Evolutionary conservation across 2,888 invertebrate genomes (phyloP), one percentile per base, ranked within the genome.

Genomic region (Anthrax anthrax): DNA sequence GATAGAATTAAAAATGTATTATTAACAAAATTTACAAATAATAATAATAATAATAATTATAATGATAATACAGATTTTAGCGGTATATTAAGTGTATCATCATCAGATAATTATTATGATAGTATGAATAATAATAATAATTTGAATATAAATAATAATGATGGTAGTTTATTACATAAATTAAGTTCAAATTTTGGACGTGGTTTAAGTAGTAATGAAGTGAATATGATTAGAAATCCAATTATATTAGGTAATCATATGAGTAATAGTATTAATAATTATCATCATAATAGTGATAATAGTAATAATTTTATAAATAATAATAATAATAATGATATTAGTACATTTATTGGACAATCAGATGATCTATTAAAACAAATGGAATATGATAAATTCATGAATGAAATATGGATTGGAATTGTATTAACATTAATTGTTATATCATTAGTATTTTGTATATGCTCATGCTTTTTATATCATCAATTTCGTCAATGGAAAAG

Each of bases 401-500:
- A 76, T 47, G 78, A 78, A 58, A 72, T 78, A 37, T 78, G 78
- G 78, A 75, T 78, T 47, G 77, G 77, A 19, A 71, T 77, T 50
- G 75, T 77, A 32, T 60, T 78, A 43, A 75, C 76, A 16, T 61
- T 77, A 42, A 72, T 78, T 66, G 72, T 77, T 47, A 67, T 77
- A 39, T 74, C 74, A 54, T 74, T 77, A 66, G 72, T 77, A 38
- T 77, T 76, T 57, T 77, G 77, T 58, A 72, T 78, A 63, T 78
- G 77, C 58, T 73, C 76, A 51, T 78, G 77, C 60, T 70, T 77
- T 50, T 62, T 78, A 38, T 77, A 77, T 58, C 76, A 78, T 62
- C 76, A 77, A 57, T 76, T 77, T 60, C 73, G 76, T 53, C 72
- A 76, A 53, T 78, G 77, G 78, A 77, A 77, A 60, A 67, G 70